Evolutionary conservation across 2,797 vertebrate species (phyloP).

Genomic region (Melanotaenia parkinsoni): DNA sequence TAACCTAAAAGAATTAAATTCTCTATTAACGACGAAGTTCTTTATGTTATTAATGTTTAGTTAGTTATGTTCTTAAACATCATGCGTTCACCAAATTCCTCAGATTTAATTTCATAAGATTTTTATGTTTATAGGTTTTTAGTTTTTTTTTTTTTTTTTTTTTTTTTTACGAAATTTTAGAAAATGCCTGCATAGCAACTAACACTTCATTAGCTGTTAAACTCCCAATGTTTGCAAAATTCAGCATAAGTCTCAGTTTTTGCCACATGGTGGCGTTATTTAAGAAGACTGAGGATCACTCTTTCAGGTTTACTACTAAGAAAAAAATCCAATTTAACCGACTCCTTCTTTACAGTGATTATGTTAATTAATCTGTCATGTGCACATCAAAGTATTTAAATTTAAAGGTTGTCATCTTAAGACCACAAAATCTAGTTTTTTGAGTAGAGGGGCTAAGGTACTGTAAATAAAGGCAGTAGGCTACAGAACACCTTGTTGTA

Average conservation of each 20-base stretch:
- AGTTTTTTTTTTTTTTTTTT: not conserved
- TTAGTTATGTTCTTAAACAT: not conserved
- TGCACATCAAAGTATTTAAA: slow-evolving; percentile 26
- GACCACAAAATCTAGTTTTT: not conserved
- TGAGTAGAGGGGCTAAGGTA: not conserved
- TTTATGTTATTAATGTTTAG: not conserved
- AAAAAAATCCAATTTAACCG: slow-evolving; percentile 62
- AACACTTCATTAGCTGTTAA: not conserved
- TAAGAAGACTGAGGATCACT: slow-evolving; percentile 14
- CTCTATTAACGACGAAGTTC: not conserved
- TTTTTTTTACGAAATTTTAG: not conserved
- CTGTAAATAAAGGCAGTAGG: not conserved
- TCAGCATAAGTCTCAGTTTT: not conserved
- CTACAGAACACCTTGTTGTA: not conserved
- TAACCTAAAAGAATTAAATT: not conserved
- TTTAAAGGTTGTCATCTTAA: not conserved
- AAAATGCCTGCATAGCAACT: not conserved
- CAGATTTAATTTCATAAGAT: not conserved
- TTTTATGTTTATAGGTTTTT: not conserved
- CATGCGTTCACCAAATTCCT: not conserved
- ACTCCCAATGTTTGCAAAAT: not conserved
- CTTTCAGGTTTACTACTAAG: slow-evolving; percentile 44
- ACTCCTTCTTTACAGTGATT: slow-evolving; percentile 19
- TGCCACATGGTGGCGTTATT: slow-evolving; percentile 1
- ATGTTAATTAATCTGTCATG: slow-evolving; percentile 19